phyloP scores from a whole-genome alignment of 2,888 invertebrate species.

The Celastrina argiolus region DNA sequence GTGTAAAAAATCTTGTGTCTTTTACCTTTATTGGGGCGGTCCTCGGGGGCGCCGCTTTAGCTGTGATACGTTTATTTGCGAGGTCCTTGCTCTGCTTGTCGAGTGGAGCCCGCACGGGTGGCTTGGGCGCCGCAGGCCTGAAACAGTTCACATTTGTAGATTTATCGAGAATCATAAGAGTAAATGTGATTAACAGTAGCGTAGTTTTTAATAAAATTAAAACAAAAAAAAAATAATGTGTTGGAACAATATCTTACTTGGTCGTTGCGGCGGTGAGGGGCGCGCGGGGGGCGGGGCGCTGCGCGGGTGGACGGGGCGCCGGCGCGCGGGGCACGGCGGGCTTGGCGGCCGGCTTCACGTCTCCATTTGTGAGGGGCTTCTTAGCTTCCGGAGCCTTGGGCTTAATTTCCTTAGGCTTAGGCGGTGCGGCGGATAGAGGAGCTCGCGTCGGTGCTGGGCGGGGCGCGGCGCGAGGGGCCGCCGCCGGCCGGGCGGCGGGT shows the following conservation, averaged over 20 bases:
- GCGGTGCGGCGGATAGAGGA: conserved; percentile 31
- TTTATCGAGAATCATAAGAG: too few relatives aligned
- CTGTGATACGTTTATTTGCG: conserved; percentile 82
- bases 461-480: conserved; percentile 30
- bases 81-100: conserved; percentile 83
- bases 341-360: conserved; percentile 45
- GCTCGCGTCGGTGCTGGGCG: conserved; percentile 39
- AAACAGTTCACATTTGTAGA: not conserved
- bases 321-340: conserved; percentile 40
- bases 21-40: conserved; percentile 58
- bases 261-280: conserved; percentile 34
- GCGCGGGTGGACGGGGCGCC: conserved; percentile 39
- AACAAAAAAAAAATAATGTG: not conserved
- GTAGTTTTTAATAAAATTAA: not conserved
- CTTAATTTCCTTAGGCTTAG: conserved; percentile 41
- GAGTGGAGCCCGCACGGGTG: conserved; percentile 42
- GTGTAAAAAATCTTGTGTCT: not conserved
- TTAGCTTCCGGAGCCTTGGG: conserved; percentile 49
- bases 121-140: conserved; percentile 49
- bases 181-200: too few relatives aligned
- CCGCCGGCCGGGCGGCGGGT: conserved; percentile 18
- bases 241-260: conserved; percentile 40
- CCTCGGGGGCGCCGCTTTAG: conserved; percentile 67
- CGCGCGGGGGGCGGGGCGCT: conserved; percentile 34
- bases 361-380: conserved; percentile 75